These are phyloP conservation scores for Scalopus aquaticus DNA, from an alignment of 2,113 vertebrate species.

Conservation along the genomic window DNA sequence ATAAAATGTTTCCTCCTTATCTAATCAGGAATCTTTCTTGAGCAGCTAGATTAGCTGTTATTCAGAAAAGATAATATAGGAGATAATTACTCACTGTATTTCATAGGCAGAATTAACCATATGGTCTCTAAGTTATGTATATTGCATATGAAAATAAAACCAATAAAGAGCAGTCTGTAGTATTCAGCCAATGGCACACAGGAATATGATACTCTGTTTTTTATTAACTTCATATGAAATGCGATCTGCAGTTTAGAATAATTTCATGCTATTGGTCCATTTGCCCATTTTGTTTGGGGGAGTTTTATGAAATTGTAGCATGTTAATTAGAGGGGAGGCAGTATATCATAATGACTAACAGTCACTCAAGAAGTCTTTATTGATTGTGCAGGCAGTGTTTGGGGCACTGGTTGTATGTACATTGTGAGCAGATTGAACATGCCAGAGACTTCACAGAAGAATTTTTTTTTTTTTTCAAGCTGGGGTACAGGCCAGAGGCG, in stretches of 20 bases:
- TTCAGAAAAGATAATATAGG: slow-evolving; percentile 80
- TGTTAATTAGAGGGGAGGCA: background rate
- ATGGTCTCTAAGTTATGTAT: slow-evolving; percentile 74
- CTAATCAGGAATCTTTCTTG: slow-evolving; percentile 82
- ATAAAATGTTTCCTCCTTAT: slow-evolving; percentile 82
- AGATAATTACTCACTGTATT: slow-evolving; percentile 82
- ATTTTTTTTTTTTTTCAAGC: too few species aligned
- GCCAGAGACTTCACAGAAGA: background rate
- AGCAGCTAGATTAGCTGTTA: slow-evolving; percentile 84
- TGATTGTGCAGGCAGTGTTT: background rate
- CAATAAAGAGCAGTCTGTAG: slow-evolving; percentile 60
- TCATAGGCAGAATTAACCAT: slow-evolving; percentile 81
- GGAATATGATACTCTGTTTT: background rate
- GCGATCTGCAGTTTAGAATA: background rate
- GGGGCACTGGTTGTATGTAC: background rate
- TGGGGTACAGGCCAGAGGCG: too few species aligned
- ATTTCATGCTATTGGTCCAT: background rate
- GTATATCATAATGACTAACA: background rate
- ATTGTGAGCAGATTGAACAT: slow-evolving; percentile 6
- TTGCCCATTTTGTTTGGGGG: background rate
- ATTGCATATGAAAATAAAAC: slow-evolving; percentile 72
- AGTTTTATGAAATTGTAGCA: slow-evolving; percentile 1
- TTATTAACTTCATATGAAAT: background rate
- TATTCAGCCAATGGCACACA: background rate
- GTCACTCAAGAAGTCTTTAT: background rate